Base-by-base conservation (phyloP, 2,113 vertebrate species). In the Phylloscopus trochiloides region DNA sequence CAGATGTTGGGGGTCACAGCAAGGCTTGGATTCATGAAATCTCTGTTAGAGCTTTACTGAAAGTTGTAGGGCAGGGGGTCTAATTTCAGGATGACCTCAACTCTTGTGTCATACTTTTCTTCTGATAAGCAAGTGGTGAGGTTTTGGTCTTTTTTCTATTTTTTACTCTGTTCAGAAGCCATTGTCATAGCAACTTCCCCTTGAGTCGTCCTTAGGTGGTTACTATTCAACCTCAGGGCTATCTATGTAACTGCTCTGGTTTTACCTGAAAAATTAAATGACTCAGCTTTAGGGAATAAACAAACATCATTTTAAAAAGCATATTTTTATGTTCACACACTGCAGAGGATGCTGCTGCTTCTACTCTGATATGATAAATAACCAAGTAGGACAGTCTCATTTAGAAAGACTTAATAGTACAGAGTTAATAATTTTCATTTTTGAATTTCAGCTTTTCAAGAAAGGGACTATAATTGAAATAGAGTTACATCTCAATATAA, bases 121-220 rank as follows among this genome's bases (percentile, higher is more conserved):
- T 86, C 54, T 84, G 76, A 68, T 51, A 81, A 73, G 71, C 21
- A 68, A 86, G 32, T 14, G 29, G 3, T 40, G 19, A 52, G 0
- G 4, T 62, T 62, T 62, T 62, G 61, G 61, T 38, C 7, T 19
- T 42, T 34, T 22, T 14, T 52, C 58, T 50, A 43, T 89, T 73
- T 88, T 89, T 81, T 3, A 26, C 34, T 79, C 42, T 75, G 5
- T 77, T 88, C 77, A 54, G 80, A 86, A 89, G n/a, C 63, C 51
- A 93, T 85, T 93, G 92, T 83, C 82, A 88, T 90, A 90, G 79
- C 88, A 96, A 71, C 88, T 93, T 93, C 22, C 55, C 72, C 79
- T 73, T 63, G 26, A 77, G 63, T 51, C 4, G 0, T 79, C 57
- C 88, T 86, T 83, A 78, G 34, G n/a, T 55, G 19, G 50, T 48